A percentile compares a stretch with the other conserved stretches of the same genome.
Evolutionary conservation across 2,113 vertebrate species (phyloP).

Genomic region (Isichthys henryi): DNA sequence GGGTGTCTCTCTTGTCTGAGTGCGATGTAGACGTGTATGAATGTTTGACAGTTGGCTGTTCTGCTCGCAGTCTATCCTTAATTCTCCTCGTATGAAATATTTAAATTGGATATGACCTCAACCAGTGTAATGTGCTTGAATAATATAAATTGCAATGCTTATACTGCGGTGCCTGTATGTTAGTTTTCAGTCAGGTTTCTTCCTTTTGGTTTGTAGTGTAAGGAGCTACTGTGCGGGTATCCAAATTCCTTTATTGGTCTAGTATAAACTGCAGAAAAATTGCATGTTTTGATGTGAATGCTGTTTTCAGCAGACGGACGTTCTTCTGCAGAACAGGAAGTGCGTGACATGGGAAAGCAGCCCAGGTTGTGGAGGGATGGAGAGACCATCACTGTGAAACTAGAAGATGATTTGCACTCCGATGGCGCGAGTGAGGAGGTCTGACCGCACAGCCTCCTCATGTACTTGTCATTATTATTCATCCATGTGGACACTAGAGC

Average conservation of each 20-base stretch:
- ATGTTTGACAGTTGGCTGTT: neutral
- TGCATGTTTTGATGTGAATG: neutral
- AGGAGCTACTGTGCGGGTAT: neutral
- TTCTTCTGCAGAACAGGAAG: neutral
- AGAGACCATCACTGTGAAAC: slow-evolving; percentile 4
- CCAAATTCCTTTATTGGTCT: neutral
- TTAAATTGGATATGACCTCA: neutral
- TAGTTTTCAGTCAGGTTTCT: neutral
- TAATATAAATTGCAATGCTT: neutral
- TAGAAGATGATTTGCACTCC: neutral
- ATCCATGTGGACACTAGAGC: neutral
- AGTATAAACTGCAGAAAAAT: neutral
- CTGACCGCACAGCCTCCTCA: neutral
- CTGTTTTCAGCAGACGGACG: neutral
- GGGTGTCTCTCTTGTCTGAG: neutral
- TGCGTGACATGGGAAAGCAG: neutral
- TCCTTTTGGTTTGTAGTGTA: neutral
- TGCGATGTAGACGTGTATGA: neutral
- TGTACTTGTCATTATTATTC: neutral
- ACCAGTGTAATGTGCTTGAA: neutral
- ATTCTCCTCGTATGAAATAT: neutral
- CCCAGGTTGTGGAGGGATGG: slow-evolving; percentile 48
- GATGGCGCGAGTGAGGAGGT: neutral
- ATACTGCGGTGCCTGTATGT: neutral
- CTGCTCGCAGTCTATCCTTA: neutral